Evolutionary conservation across 2,797 vertebrate genomes (phyloP), one percentile per base, ranked within the genome.

Genomic region (Synaphobranchus kaupii): DNA sequence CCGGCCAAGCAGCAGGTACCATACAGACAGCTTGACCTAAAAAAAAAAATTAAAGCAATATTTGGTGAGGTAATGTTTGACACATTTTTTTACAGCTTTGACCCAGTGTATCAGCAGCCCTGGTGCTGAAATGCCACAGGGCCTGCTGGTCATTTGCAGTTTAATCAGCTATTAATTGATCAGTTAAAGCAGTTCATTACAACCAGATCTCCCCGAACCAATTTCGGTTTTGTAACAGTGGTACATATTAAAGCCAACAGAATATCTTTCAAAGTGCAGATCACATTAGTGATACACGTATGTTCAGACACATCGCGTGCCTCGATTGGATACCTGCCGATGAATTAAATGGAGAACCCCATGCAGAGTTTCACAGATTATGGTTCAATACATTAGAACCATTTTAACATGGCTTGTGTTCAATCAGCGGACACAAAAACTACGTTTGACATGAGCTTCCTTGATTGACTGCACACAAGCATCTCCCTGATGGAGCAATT

Each of bases 1-100:
- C 97, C 98, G 47, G 78, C 94, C 2, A 99, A 95, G 90, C 98
- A 99, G 94, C 98, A 99, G 47, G 98, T 99, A 12, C 98, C 97
- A 0, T 99, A 98, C 88, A 98, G 73, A 84, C 98, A 99, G 90
- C 97, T 99, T 56, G 98, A 98, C 92, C 98, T 99, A 91, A 34
- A 83, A 56, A 56, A 56, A 83, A 56, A 34, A 83, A 22, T 10
- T 2, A 22, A 83, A 54, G 9, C 48, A 82, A 28, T 52, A 83
- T 13, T 83, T n/a, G 22, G 80, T 1, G 31, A 78, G 39, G 47
- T 80, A 10, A 47, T 80, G 39, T 76, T 39, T 39, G 13, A n/a
- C 8, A 68, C n/a, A 9, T 28, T 25, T 66, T n/a, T 66, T 66
- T 66, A 68, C n/a, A 28, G 63, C 63, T 58, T 15, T 8, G 63